Conservation (phyloP, 2,113 vertebrate species). For the Ardeotis arabs region DNA sequence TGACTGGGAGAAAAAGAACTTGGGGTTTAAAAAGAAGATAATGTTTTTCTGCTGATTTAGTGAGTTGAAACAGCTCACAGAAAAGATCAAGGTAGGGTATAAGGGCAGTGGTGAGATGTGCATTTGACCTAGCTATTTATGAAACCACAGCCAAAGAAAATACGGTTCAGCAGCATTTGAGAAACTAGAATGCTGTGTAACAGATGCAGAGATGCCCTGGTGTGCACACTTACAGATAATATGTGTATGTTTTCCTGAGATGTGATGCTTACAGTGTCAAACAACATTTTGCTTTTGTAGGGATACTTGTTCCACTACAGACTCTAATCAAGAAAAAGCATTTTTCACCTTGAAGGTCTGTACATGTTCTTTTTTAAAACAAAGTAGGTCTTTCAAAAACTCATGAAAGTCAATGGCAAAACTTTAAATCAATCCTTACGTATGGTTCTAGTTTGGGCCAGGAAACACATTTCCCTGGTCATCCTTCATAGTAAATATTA, state of each 20-base stretch:
- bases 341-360: not conserved
- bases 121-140: not conserved
- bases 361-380: not conserved
- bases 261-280: not conserved
- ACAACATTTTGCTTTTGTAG: not conserved
- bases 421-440: not conserved
- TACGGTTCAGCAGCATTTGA: rapidly evolving
- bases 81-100: not conserved
- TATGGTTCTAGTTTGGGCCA: not conserved
- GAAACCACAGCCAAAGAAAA: not conserved
- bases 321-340: not conserved
- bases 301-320: not conserved
- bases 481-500: not conserved
- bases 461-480: not conserved
- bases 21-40: not conserved
- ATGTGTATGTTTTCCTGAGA: not conserved
- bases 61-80: not conserved
- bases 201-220: not conserved
- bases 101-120: not conserved
- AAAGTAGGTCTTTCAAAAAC: not conserved
- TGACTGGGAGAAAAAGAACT: not conserved
- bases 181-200: not conserved
- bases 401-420: not conserved
- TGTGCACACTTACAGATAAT: not conserved
- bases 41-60: not conserved